Evolutionary conservation across 2,888 invertebrate genomes (phyloP).

Genomic region (Cheilosia urbana): DNA sequence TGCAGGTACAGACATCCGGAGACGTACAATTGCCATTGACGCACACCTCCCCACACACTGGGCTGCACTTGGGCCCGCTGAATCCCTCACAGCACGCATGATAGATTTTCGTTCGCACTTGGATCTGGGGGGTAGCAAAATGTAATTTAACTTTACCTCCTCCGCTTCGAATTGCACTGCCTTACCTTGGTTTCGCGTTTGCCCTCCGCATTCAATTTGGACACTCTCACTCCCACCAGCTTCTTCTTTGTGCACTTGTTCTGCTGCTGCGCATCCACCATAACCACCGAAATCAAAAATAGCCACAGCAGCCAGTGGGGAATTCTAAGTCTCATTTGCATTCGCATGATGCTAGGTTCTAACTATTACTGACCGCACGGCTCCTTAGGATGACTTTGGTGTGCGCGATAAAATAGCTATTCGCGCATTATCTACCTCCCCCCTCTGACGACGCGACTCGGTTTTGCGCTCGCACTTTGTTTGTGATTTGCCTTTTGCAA

Average conservation of each 20-base stretch:
- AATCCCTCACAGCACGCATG: conserved; percentile 78
- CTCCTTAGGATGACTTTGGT: conserved; percentile 36
- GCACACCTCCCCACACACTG: conserved; percentile 77
- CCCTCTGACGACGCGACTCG: background rate
- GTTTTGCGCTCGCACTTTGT: conserved; percentile 25
- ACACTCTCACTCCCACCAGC: background rate
- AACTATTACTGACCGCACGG: conserved; percentile 51
- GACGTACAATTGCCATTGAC: conserved; percentile 78
- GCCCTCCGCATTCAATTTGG: conserved; percentile 23
- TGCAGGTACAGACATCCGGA: conserved; percentile 83
- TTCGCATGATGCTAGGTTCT: conserved; percentile 57
- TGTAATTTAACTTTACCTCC: too few relatives aligned
- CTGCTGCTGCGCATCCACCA: conserved; percentile 34
- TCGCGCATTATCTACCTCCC: conserved; percentile 35
- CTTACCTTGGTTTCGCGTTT: conserved; percentile 30
- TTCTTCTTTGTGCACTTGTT: conserved; percentile 30
- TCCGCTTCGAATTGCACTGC: background rate
- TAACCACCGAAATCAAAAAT: conserved; percentile 47
- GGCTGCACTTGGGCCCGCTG: conserved; percentile 72
- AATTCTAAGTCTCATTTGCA: conserved; percentile 49
- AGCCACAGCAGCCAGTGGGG: conserved; percentile 45
- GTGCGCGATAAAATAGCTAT: conserved; percentile 59
- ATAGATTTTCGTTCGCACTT: conserved; percentile 23
- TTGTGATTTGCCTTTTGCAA: conserved; percentile 53
- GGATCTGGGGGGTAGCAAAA: conserved; percentile 34